Evolutionary conservation across 1,140 invertebrate genomes (phyloP), one percentile per base, ranked within the genome.

Genomic region (Glomeris maerens): DNA sequence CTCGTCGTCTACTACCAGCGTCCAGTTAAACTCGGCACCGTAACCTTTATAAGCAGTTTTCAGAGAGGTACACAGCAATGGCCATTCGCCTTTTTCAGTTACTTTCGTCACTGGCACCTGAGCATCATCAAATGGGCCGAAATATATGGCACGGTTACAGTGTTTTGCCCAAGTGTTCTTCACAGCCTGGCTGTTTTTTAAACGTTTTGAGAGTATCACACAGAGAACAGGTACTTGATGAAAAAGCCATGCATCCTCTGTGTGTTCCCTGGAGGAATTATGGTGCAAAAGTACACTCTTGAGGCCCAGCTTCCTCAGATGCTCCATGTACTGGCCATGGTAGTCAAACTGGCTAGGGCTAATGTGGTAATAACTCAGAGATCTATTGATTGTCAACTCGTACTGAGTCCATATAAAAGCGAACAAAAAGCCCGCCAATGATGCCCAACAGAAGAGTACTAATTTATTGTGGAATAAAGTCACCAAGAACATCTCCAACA

Each of bases 1-100:
- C 38, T 63, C 58, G 49, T 69, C 67, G 53, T 70, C 66, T 20
- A 64, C 64, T 41, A 71, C 64, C 17, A 69, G 46, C 38, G 70
- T 59, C 66, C 66, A 69, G 26, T 69, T 62, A 49, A 62, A 70
- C 27, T 65, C 60, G 21, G 60, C 54, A 42, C 44, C n/a, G 40
- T 50, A 57, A 39, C 46, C 55, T 20, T 49, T 25, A 51, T 49
- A 59, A 13, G 49, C 39, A 23, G 47, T 48, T 14, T 53, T 29
- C 20, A 61, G 53, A 14, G 48, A 50, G 23, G 52, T 49, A 40
- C 59, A 61, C 31, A 61, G 53, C 3, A 58, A 44, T 31, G 49
- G 42, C 46, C 55, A 57, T 1, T 49, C 41, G 27, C 29, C 42
- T 28, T 51, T 27, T 20, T 52, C 42, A 13, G 57, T 47, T 22